Conservation (phyloP, 2,797 vertebrate genomes). For the Taenioides sp. region DNA sequence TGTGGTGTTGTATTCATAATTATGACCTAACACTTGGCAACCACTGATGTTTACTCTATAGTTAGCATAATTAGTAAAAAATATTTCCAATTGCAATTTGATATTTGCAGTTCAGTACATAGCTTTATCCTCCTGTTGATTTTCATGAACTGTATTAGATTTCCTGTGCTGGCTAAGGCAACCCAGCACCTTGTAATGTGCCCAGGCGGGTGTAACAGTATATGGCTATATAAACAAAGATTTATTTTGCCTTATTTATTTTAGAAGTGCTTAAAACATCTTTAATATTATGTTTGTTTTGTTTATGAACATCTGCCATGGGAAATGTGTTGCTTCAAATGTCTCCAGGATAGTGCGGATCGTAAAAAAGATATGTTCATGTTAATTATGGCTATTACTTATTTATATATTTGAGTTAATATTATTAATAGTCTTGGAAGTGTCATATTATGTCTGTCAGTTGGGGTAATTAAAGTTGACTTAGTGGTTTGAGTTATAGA, state of each 20-base stretch:
- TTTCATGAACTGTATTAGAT: neutral
- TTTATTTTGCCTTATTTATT: no score
- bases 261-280: neutral
- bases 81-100: neutral
- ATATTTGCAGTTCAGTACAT: neutral
- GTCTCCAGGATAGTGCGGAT: neutral
- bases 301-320: neutral
- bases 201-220: neutral
- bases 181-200: neutral
- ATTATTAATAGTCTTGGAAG: neutral
- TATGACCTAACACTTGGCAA: neutral
- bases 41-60: neutral
- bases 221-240: no score
- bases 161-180: neutral
- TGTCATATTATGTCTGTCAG: neutral
- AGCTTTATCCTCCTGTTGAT: neutral
- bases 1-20: neutral
- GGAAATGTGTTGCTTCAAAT: neutral
- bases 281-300: neutral
- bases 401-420: neutral
- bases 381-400: neutral
- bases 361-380: no score
- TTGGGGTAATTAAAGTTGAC: conserved; percentile 1
- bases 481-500: conserved; percentile 13
- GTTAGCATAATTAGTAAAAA: neutral